Evolutionary conservation across 2,888 invertebrate species (phyloP).

Genomic region (Nomada goodeniana): DNA sequence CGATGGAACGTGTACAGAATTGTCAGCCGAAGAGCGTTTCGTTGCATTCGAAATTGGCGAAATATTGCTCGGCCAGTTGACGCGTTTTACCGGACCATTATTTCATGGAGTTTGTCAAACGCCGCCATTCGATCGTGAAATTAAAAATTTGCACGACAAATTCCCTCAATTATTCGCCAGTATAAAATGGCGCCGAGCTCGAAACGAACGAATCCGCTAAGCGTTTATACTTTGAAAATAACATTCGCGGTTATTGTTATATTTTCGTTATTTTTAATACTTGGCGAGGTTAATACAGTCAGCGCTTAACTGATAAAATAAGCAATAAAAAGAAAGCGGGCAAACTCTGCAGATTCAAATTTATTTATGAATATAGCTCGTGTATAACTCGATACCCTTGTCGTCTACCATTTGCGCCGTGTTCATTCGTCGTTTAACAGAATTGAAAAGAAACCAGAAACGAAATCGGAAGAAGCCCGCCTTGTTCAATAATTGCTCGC

Average conservation of each 20-base stretch:
- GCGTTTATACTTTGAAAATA: conserved; percentile 1
- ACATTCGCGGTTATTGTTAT: background rate
- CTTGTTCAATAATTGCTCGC: conserved; percentile 3
- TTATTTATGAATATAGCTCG: too few species aligned
- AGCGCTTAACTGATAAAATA: too few species aligned
- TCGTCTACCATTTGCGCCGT: background rate
- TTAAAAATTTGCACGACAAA: conserved; percentile 30
- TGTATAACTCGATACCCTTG: background rate
- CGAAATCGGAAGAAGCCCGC: background rate
- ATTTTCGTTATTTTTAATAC: too few species aligned
- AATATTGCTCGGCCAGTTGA: conserved; percentile 25
- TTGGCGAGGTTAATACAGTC: too few species aligned
- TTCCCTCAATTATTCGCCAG: conserved; percentile 5
- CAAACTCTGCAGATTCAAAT: too few species aligned
- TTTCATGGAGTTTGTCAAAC: background rate
- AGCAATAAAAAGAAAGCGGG: too few species aligned
- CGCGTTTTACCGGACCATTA: conserved; percentile 20
- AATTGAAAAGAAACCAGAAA: background rate
- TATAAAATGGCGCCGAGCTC: background rate
- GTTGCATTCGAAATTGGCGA: conserved; percentile 1
- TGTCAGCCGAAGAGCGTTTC: conserved; percentile 34
- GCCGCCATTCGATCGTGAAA: conserved; percentile 5
- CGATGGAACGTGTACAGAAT: conserved; percentile 30
- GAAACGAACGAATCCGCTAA: conserved; percentile 5
- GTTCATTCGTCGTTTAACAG: background rate